These are phyloP conservation scores for Limnothrissa miodon DNA, from an alignment of 2,113 vertebrate species.

Conservation along the genomic window DNA sequence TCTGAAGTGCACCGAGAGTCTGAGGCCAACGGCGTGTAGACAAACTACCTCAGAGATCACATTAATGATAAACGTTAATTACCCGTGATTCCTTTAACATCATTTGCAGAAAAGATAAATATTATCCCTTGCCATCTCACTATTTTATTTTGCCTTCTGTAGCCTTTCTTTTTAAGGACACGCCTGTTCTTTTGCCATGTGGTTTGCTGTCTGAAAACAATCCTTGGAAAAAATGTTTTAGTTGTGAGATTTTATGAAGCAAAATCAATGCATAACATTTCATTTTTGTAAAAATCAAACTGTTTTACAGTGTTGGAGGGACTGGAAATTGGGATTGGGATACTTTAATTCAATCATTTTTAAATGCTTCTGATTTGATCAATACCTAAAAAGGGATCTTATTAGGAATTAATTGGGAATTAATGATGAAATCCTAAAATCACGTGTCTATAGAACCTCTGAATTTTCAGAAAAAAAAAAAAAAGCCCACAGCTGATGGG, in stretches of 20 bases:
- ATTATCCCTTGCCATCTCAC: background rate
- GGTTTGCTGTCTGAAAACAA: background rate
- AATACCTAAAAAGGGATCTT: background rate
- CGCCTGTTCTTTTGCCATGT: background rate
- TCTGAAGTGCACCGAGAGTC: slow-evolving; percentile 41
- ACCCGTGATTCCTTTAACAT: slow-evolving; percentile 45
- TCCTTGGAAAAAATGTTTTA: background rate
- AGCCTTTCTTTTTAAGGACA: background rate
- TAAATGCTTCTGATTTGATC: background rate
- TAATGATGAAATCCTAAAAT: slow-evolving; percentile 12
- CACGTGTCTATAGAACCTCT: background rate
- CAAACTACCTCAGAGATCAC: slow-evolving; percentile 34
- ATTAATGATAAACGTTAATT: slow-evolving; percentile 56
- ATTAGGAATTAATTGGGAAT: no score
- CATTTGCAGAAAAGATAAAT: slow-evolving; percentile 30
- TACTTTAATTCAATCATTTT: background rate
- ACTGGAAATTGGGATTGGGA: background rate
- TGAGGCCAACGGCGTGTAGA: slow-evolving; percentile 29
- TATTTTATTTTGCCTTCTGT: background rate
- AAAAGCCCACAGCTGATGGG: background rate
- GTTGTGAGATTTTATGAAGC: background rate
- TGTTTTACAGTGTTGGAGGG: background rate
- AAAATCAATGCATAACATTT: background rate
- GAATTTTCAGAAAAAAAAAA: background rate
- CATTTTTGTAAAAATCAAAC: background rate